Base-by-base conservation (phyloP, 2,113 vertebrate genomes). In the Equus quagga region DNA sequence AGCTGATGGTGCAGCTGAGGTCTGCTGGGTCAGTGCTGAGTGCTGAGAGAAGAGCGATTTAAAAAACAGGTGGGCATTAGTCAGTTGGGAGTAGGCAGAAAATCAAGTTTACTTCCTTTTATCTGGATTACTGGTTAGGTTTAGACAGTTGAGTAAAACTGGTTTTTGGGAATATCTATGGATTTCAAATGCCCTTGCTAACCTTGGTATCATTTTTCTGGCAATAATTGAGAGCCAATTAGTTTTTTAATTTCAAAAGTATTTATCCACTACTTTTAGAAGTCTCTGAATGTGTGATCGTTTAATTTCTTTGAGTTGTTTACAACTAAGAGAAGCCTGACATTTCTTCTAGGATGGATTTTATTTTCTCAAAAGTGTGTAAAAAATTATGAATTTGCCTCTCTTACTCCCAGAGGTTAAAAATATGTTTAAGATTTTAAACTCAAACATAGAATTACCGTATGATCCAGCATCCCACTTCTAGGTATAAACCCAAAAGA, bases 291-390 rank as follows among this genome's bases (percentile, higher is more conserved):
- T 51, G 67, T 69, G 18, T 60, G 41, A 75, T 91, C 54, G 76
- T 89, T 92, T 95, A 36, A 78, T 79, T 51, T 94, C 69, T 94
- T 65, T 78, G 41, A 62, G 51, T 90, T 87, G 17, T 82, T 78
- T 91, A 44, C 26, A 33, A 82, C 41, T 44, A 87, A 70, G 33
- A 73, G 80, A 86, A 82, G 92, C 19, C 58, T 82, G 89, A 89
- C n/a, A 54, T 80, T 96, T 92, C 46, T 83, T 26, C 41, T 46
- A 28, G 17, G 58, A 24, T 54, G 36, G 46, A 36, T 82, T 86
- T 90, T 90, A 87, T 96, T 95, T 87, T 78, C 78, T 91, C 46
- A 78, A 62, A 17, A 33, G 8, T 24, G 36, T 81, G 28, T 54
- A 75, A 49, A 85, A 72, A 91, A 33, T 89, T 49, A 72, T 36